Evolutionary conservation across 2,888 invertebrate species (phyloP).

Genomic region (Diadegma fenestrale): DNA sequence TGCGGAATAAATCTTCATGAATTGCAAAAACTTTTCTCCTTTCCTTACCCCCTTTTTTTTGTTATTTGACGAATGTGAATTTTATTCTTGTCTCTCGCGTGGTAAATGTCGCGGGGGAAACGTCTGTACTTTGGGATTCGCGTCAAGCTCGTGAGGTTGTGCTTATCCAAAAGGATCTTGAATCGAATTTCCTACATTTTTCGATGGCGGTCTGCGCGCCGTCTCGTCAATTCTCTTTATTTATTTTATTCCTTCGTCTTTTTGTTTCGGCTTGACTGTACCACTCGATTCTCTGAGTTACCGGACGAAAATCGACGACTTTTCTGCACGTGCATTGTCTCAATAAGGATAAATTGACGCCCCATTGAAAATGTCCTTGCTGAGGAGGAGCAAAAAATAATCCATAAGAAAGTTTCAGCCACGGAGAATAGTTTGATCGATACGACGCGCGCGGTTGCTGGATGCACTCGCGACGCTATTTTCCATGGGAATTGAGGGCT

Average conservation of each 20-base stretch:
- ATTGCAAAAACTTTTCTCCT: slow-evolving; percentile 40
- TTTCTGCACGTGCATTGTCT: slow-evolving; percentile 21
- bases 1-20: slow-evolving; percentile 33
- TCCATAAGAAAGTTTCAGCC: slow-evolving; percentile 7
- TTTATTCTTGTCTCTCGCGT: slow-evolving; percentile 60
- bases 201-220: neutral
- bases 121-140: slow-evolving; percentile 49
- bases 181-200: slow-evolving; percentile 41
- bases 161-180: slow-evolving; percentile 29
- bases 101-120: neutral
- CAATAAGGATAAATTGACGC: slow-evolving; percentile 21
- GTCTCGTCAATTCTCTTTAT: neutral
- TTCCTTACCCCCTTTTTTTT: slow-evolving; percentile 9
- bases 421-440: slow-evolving; percentile 66
- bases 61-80: slow-evolving; percentile 50
- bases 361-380: slow-evolving; percentile 48
- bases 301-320: slow-evolving; percentile 53
- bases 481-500: neutral
- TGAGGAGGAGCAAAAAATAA: slow-evolving; percentile 28
- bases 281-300: slow-evolving; percentile 32
- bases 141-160: slow-evolving; percentile 49
- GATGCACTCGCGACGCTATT: slow-evolving; percentile 22
- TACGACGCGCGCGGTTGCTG: slow-evolving; percentile 44
- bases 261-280: slow-evolving; percentile 15
- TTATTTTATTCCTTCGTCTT: neutral